Base-by-base conservation (phyloP, 2,797 vertebrate genomes). In the Crenichthys baileyi region DNA sequence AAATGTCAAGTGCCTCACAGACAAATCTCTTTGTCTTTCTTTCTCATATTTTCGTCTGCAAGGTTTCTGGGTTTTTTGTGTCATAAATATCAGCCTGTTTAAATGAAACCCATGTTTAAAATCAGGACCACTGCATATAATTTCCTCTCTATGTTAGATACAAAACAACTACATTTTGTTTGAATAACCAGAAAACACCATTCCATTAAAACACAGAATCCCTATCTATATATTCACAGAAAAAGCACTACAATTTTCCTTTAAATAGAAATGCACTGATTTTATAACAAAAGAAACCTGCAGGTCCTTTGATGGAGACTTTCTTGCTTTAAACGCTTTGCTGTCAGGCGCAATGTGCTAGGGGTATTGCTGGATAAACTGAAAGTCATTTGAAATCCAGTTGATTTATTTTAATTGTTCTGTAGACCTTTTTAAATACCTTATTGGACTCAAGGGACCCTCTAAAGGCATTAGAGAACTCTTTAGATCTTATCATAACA, bases 401-500 rank as follows among this genome's bases (percentile, higher is more conserved):
- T 58, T 46, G 44, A 75, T 63, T 63, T 63, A 46, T 74, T 74
- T 48, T 60, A 61, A 61, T 61, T 74, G 26, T 74, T 46, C 29
- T 46, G 36, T 7, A 31, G 41, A 29, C 7, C 3, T 60, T 29
- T 48, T 74, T 61, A 60, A 46, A 46, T 31, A 11, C 56, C n/a
- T 41, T 15, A 29, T 46, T 31, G 13, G 41, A 13, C 16, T 61
- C 24, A 3, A 36, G 22, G 41, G 71, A 7, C 71, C 71, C 36
- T 72, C 51, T 72, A 29, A 73, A 76, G 1, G 56, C 56, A 58
- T 80, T 63, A 0, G 46, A 72, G 56, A 65, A 50, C 58, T 80
- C 18, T 72, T 75, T 65, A 78, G 65, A 55, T n/a, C 16, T 71
- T 67, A 71, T 74, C 55, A 71, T 75, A 68, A 78, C 65, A 71